A percentile compares a stretch with the other conserved stretches of the same genome.
phyloP scores from a whole-genome alignment of 2,113 vertebrate species.

The Rhinolophus sinicus region DNA sequence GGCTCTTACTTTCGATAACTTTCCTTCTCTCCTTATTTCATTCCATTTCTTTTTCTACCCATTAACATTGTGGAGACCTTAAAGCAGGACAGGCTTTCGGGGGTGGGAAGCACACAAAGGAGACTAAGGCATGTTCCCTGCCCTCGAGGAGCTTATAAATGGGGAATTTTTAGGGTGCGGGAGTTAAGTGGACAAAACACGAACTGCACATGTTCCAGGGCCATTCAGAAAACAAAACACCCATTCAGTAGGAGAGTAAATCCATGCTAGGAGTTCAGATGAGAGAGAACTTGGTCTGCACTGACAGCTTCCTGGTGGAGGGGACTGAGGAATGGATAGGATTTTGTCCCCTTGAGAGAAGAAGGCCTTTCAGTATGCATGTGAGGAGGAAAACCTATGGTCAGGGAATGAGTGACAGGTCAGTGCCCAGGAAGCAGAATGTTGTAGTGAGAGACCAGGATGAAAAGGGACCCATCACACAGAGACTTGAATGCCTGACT shows the following conservation, averaged over 20 bases:
- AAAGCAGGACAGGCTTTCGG: neutral
- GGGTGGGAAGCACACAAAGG: no score
- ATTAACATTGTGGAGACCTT: neutral
- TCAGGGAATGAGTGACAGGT: neutral
- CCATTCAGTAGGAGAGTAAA: neutral
- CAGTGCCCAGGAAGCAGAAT: neutral
- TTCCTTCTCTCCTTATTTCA: neutral
- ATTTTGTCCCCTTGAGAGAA: neutral
- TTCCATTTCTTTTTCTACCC: neutral
- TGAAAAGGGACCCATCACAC: neutral
- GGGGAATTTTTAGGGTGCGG: neutral
- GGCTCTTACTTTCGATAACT: neutral
- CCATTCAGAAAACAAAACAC: neutral
- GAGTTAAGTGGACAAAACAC: neutral
- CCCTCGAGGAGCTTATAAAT: neutral
- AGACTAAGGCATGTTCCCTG: neutral
- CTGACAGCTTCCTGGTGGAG: neutral
- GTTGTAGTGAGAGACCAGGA: neutral
- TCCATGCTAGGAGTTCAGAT: neutral
- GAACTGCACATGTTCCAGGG: neutral
- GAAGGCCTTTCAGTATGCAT: neutral
- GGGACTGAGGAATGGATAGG: neutral
- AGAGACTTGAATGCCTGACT: neutral
- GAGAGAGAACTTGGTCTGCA: neutral
- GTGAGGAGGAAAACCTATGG: neutral